Evolutionary conservation across 2,888 invertebrate genomes (phyloP), one percentile per base, ranked within the genome.

Genomic region (Phortica magna): DNA sequence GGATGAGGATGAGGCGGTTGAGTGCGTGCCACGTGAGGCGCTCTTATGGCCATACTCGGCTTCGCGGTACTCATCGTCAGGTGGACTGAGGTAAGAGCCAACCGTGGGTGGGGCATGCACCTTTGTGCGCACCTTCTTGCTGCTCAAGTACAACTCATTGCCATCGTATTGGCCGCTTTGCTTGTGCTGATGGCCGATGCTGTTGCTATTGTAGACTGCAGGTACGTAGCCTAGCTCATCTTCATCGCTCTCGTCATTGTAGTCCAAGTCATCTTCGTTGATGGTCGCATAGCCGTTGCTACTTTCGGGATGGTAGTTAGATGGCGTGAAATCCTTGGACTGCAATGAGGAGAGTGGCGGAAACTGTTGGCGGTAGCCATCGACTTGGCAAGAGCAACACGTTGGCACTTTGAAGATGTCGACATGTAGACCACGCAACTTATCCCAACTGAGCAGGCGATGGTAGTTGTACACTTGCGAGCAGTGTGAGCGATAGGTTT

Each of bases 321-420:
- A 76, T 12, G 87, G 87, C 0, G 87, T 78, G 48, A 86, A 91
- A 31, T 90, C 90, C 67, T 90, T 90, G 53, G 83, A 79, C 41
- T 88, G 87, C 5, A 83, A 81, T 4, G 82, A 78, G 39, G 83
- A 83, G 2, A 91, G 78, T 0, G 95, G 95, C 0, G 95, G 95
- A 80, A 94, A 95, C 10, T 94, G 93, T 12, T 95, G 95, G 43
- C 95, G 93, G 87, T 95, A 96, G 3, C 96, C 96, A 88, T 95
- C 95, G 12, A 96, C 95, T 89, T 96, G 96, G 85, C 96, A 96
- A 3, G 96, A 95, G 85, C 96, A 96, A 84, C 96, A 96, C 0
- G 96, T 96, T 41, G 96, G 96, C 0, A 95, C 96, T 93, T 96
- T 96, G 85, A 96, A 96, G 78, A 96, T 96, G 88, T 96, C 96